Conservation (phyloP, 1,140 invertebrate species). For the Drosophila parabipectinata region DNA sequence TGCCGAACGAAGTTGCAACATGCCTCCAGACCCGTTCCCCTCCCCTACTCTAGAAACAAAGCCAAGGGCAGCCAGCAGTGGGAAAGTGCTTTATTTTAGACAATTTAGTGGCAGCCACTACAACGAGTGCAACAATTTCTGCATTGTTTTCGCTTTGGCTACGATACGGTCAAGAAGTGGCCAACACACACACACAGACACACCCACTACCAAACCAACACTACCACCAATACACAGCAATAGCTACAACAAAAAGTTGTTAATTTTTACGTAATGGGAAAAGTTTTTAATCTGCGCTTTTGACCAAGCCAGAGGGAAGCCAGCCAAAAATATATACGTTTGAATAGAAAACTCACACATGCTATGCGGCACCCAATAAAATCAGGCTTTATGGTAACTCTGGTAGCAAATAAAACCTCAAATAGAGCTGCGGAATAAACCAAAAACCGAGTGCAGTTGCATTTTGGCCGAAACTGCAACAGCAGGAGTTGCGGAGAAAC, state of each 20-base stretch:
- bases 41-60: slow-evolving; percentile 19
- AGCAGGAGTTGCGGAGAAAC: slow-evolving; percentile 7
- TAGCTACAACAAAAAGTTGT: slow-evolving; percentile 58
- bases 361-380: slow-evolving; percentile 59
- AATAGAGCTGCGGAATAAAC: slow-evolving; percentile 51
- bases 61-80: slow-evolving; percentile 23
- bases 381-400: slow-evolving; percentile 70
- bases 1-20: slow-evolving; percentile 34
- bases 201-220: too few relatives aligned
- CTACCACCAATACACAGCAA: slow-evolving; percentile 22
- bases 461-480: slow-evolving; percentile 6
- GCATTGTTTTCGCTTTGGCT: slow-evolving; percentile 12
- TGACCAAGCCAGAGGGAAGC: slow-evolving; percentile 20
- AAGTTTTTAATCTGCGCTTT: slow-evolving; percentile 73
- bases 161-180: slow-evolving; percentile 39
- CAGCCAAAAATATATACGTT: slow-evolving; percentile 1
- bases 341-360: slow-evolving; percentile 12
- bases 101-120: slow-evolving; percentile 57
- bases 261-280: slow-evolving; percentile 80
- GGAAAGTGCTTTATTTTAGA: slow-evolving; percentile 56
- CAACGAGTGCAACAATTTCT: slow-evolving; percentile 59
- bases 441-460: slow-evolving; percentile 56
- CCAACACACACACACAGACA: slow-evolving; percentile 7
- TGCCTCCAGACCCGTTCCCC: neutral
- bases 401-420: slow-evolving; percentile 41